Evolutionary conservation across 2,888 invertebrate species (phyloP), one percentile per base, ranked within the genome.

Genomic region (Shargacucullia verbasci): DNA sequence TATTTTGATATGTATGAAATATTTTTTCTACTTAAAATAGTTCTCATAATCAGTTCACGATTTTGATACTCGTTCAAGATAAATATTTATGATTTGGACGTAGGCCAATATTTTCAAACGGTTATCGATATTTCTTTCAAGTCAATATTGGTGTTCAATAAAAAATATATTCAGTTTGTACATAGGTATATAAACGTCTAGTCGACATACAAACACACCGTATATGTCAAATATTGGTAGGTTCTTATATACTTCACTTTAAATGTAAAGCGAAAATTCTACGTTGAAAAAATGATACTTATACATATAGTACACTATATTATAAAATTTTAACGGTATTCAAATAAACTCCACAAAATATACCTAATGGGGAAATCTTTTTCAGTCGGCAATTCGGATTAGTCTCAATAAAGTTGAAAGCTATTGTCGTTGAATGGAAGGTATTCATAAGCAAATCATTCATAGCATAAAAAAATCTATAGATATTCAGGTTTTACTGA

Each of bases 11-110:
- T 41, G 38, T 20, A 43, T 20, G 27, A 46, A 39, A 60, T 52
- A 55, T 58, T 49, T 35, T 44, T 48, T 27, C 6, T 35, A 25
- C 33, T 52, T 40, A 52, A 73, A 59, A 67, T 59, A 52, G 43
- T 67, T 65, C 41, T 48, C 12, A 41, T 58, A 57, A 48, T 56
- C 33, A n/a, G n/a, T 61, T 59, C 47, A 64, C 52, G 2, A 41
- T 40, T 59, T 72, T 65, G 62, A 74, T 56, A 54, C 37, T 40
- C 31, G 43, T 72, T 72, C 72, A 72, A 76, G 66, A 78, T 63
- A 72, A 74, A 76, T 76, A 75, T 77, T 76, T 78, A 76, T 73
- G 68, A 62, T 67, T 72, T 82, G 81, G 78, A 59, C 38, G 39
- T 45, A 50, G 46, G 79, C 83, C 83, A 83, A 78, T 64, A 76